A percentile compares a stretch with the other conserved stretches of the same genome.
Evolutionary conservation across 2,797 vertebrate genomes (phyloP).

Genomic region (Dicrostonyx torquatus): DNA sequence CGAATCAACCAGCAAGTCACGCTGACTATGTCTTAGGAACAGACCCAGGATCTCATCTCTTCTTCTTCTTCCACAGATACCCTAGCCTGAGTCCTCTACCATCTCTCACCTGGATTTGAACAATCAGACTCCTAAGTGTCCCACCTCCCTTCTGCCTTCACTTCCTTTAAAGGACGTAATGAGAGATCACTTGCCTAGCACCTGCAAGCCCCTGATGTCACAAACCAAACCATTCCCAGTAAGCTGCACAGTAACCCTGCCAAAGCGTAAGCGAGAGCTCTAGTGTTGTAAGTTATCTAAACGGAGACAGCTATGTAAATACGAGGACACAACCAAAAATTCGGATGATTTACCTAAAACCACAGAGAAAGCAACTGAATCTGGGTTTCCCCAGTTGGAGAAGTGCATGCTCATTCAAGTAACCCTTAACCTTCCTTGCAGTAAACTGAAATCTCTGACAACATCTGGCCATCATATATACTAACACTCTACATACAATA

Average conservation of each 20-base stretch:
- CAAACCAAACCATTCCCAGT: neutral
- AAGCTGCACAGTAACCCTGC: neutral
- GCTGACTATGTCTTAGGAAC: neutral
- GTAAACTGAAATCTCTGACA: slow-evolving; percentile 8
- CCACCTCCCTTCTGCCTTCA: neutral
- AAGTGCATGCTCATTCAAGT: neutral
- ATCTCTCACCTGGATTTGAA: neutral
- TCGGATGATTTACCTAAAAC: neutral
- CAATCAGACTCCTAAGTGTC: neutral
- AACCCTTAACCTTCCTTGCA: neutral
- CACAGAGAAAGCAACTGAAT: neutral
- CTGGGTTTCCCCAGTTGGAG: neutral
- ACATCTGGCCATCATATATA: neutral
- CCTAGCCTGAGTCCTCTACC: neutral
- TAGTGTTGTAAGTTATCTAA: neutral
- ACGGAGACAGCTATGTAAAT: neutral
- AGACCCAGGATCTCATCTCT: neutral
- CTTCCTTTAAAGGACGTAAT: neutral
- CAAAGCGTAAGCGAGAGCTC: neutral
- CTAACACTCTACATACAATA: neutral
- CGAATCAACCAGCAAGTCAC: neutral
- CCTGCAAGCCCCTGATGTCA: neutral
- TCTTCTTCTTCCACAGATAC: neutral
- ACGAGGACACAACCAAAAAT: neutral
- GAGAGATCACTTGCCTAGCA: neutral